phyloP scores from a whole-genome alignment of 64 coral and sea anemone species.

The Pocillopora damicornis region DNA sequence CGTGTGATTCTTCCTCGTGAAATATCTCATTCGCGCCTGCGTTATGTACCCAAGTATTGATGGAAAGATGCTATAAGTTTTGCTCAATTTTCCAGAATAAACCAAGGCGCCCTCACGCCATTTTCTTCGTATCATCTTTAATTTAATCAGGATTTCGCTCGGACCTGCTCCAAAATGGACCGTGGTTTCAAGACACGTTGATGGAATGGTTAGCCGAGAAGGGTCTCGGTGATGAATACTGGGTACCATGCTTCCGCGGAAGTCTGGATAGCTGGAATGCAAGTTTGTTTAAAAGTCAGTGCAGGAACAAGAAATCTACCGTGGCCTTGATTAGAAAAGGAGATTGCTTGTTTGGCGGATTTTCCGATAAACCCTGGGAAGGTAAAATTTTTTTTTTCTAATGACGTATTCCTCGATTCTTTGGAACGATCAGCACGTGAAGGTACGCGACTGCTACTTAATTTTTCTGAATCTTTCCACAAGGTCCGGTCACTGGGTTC shows the following conservation, averaged over 20 bases:
- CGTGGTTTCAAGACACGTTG: neutral
- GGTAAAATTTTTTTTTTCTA: neutral
- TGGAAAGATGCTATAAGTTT: too few relatives aligned
- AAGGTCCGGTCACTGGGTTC: neutral
- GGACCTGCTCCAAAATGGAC: neutral
- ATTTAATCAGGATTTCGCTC: constrained; percentile 1
- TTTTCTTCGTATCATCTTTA: neutral
- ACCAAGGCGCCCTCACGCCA: neutral
- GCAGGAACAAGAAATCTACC: neutral
- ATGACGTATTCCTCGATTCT: too few relatives aligned
- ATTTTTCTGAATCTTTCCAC: neutral
- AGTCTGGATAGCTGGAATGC: neutral
- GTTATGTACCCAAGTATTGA: too few relatives aligned
- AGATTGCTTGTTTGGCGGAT: constrained; percentile 28
- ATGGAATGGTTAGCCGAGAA: neutral
- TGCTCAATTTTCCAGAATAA: too few relatives aligned
- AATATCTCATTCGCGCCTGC: neutral
- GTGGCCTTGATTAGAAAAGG: constrained; percentile 16
- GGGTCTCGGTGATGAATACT: neutral
- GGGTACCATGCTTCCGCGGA: constrained; percentile 8
- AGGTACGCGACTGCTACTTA: too few relatives aligned
- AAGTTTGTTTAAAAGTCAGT: neutral
- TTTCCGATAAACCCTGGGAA: constrained; percentile 3
- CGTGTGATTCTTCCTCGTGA: neutral
- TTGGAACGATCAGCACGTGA: neutral